Percentiles rank a stretch among this genome's conserved stretches.
phyloP scores from a whole-genome alignment of 2,797 vertebrate genomes.

The Crocidura indochinensis region DNA sequence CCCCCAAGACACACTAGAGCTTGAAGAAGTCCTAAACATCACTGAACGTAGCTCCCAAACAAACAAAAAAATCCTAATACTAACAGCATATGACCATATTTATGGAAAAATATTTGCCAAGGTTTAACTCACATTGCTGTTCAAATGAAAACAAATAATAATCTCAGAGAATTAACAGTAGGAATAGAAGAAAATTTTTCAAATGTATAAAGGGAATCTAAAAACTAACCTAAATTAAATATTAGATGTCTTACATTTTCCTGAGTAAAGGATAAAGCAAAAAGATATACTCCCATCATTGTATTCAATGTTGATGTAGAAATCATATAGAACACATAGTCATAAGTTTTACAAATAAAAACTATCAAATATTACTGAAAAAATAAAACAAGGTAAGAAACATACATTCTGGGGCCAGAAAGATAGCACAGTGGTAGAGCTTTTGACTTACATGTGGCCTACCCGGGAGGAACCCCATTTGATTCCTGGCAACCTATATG shows the following conservation, averaged over 20 bases:
- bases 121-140: not conserved
- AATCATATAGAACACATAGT: not conserved
- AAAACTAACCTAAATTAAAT: constrained; percentile 27
- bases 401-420: no score
- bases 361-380: no score
- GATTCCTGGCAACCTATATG: no score
- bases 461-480: no score
- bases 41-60: not conserved
- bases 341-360: not conserved
- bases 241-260: not conserved
- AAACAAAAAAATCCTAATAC: constrained; percentile 25
- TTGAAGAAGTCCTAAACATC: not conserved
- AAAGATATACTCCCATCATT: not conserved
- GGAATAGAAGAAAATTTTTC: not conserved
- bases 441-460: no score
- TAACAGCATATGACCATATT: not conserved
- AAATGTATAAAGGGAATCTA: not conserved
- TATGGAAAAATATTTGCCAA: not conserved
- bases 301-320: not conserved
- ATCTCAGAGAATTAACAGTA: constrained; percentile 1
- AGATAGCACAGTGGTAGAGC: no score
- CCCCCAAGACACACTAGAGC: not conserved
- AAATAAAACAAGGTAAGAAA: not conserved
- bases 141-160: not conserved
- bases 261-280: not conserved